Evolutionary conservation across 2,888 invertebrate species (phyloP).

Genomic region (Drosophila lutescens): DNA sequence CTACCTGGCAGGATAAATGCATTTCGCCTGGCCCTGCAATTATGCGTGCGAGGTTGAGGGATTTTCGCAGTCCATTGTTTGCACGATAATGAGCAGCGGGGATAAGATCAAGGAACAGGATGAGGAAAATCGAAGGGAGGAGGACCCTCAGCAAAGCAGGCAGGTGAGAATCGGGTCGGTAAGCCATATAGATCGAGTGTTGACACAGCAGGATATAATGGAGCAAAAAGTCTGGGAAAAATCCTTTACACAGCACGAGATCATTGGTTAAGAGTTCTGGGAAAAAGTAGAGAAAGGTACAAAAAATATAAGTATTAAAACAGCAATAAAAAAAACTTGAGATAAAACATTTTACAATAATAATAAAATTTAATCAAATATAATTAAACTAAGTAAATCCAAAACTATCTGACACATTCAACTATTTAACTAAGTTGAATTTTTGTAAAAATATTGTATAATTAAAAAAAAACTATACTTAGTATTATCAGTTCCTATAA

Average conservation of each 20-base stretch:
- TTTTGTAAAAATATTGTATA: too few relatives aligned
- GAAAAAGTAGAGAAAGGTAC: background rate
- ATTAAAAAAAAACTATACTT: too few relatives aligned
- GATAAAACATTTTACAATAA: too few relatives aligned
- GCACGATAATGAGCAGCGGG: conserved; percentile 16
- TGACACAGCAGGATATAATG: conserved; percentile 17
- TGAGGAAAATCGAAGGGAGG: conserved; percentile 2
- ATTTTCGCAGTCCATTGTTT: conserved; percentile 24
- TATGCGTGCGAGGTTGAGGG: conserved; percentile 21
- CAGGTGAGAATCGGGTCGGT: conserved; percentile 22
- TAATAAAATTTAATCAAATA: too few relatives aligned
- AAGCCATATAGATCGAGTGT: conserved; percentile 11
- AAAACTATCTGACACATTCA: too few relatives aligned
- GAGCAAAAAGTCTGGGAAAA: background rate
- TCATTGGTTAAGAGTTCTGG: background rate
- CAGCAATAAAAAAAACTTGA: too few relatives aligned
- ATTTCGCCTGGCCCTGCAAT: conserved; percentile 31
- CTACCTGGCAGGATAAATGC: conserved; percentile 40
- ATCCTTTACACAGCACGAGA: conserved; percentile 3
- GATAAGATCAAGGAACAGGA: background rate
- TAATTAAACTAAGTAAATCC: too few relatives aligned
- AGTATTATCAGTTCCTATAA: too few relatives aligned
- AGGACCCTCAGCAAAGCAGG: conserved; percentile 27
- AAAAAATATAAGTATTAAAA: background rate
- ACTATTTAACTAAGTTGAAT: too few relatives aligned